A percentile compares a stretch with the other conserved stretches of the same genome.
Conservation (phyloP, 2,113 vertebrate species). For the Syngnathus scovelli region DNA sequence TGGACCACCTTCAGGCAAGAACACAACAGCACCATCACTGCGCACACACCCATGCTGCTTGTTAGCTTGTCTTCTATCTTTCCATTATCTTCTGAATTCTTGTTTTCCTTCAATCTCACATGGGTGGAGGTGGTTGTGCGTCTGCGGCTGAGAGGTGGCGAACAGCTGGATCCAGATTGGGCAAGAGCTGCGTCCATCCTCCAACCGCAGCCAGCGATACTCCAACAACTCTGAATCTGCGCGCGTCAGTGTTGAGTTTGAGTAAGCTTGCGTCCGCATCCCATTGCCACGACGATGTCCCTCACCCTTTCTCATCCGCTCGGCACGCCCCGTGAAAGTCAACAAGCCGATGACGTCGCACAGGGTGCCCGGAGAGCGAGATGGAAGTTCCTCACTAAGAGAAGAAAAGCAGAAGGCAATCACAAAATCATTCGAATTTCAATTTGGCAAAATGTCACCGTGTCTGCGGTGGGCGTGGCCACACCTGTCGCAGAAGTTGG, state of each 20-base stretch:
- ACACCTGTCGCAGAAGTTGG: slow-evolving; percentile 65
- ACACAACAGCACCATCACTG: slow-evolving; percentile 67
- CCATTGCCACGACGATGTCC: not conserved
- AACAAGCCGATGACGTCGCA: slow-evolving; percentile 72
- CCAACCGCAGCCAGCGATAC: slow-evolving; percentile 69
- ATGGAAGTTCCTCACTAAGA: slow-evolving; percentile 47
- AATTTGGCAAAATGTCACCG: not conserved
- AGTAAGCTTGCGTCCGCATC: not conserved
- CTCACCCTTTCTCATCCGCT: slow-evolving; percentile 66
- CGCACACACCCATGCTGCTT: not conserved
- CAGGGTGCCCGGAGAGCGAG: slow-evolving; percentile 20
- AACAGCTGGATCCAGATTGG: slow-evolving; percentile 72
- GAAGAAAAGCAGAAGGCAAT: not conserved
- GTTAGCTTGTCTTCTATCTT: not conserved
- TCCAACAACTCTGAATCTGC: slow-evolving; percentile 56
- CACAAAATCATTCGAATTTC: not conserved
- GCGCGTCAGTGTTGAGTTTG: not conserved
- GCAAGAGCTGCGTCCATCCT: slow-evolving; percentile 56
- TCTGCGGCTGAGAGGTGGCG: slow-evolving; percentile 71
- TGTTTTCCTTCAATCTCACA: slow-evolving; percentile 36
- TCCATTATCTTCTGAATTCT: not conserved
- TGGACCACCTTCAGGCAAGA: slow-evolving; percentile 54
- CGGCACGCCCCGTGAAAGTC: slow-evolving; percentile 58
- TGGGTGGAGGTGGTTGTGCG: slow-evolving; percentile 59
- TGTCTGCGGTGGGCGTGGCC: not conserved